Base-by-base conservation (phyloP, 2,888 invertebrate genomes). In the Cephalotes varians region DNA sequence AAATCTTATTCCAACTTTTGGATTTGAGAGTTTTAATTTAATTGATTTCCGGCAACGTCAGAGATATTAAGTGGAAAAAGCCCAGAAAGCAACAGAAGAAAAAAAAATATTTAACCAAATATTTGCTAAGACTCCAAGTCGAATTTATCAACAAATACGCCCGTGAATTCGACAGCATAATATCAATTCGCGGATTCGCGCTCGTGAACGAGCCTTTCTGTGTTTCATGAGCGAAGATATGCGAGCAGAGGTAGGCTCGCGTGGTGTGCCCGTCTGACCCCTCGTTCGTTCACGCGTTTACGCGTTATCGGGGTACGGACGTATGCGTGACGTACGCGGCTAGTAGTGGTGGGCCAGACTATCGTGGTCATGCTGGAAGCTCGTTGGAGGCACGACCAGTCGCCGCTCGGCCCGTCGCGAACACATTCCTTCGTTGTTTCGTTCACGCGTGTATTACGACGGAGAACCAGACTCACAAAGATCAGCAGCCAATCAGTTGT, bases 301-400 rank as follows among this genome's bases (percentile, higher is more conserved):
- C 49, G 9, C 28, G 31, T 1, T 12, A 12, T 5, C 31, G 25
- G 2, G 18, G 7, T 58, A 58, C 31, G 6, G 34, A 37, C 62
- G 74, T 60, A 62, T 51, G 37, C 37, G 65, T 60, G 49, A 76
- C 77, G 76, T 15, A 28, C 37, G 6, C 21, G 7, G 47, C 31
- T 28, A 51, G 60, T 69, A 60, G 77, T 62, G 73, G 51, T 51
- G 49, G 60, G 49, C 25, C 58, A 49, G 21, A 82, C 76, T 80
- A 60, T 73, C 34, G 44, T 67, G 91, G 89, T 86, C 87, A 87
- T 77, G 62, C 81, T 80, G 69, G 73, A 74, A 85, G 67, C 87
- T 28, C 18, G 51, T 21, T 80, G 91, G 91, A 91, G 92, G 91
- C 91, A 90, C 89, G 92, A 89, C 88, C 90, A 90, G 88, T 90